A percentile compares a stretch with the other conserved stretches of the same genome.
These are phyloP conservation scores for Hirtodrosophila alboralis DNA, from an alignment of 2,888 invertebrate species.

Conservation along the genomic window DNA sequence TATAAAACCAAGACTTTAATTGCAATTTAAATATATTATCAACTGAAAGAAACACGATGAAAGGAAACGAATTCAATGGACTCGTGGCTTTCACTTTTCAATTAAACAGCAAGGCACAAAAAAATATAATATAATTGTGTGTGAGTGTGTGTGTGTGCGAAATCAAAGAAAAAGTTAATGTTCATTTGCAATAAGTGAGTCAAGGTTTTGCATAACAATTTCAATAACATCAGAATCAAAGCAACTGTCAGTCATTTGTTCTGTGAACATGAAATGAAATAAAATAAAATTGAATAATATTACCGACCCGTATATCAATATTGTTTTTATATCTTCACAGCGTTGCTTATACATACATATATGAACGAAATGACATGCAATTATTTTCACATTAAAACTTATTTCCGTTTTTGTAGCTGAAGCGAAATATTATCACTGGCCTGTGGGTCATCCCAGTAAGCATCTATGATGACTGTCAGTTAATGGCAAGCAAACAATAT, in stretches of 20 bases:
- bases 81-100: conserved; percentile 56
- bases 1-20: conserved; percentile 8
- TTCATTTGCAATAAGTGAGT: conserved; percentile 17
- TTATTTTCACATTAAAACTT: conserved; percentile 74
- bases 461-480: conserved; percentile 58
- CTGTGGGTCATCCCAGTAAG: conserved; percentile 41
- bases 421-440: conserved; percentile 54
- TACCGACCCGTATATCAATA: conserved; percentile 42
- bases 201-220: conserved; percentile 49
- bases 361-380: conserved; percentile 65
- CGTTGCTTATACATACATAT: too few relatives aligned
- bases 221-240: conserved; percentile 22
- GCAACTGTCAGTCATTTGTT: conserved; percentile 35
- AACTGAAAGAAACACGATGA: conserved; percentile 24
- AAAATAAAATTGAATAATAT: conserved; percentile 60
- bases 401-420: conserved; percentile 66
- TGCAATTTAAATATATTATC: conserved; percentile 25
- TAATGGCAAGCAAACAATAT: conserved; percentile 54
- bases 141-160: background rate
- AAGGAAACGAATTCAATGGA: conserved; percentile 48
- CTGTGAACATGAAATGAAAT: conserved; percentile 20
- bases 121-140: conserved; percentile 1
- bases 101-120: conserved; percentile 39
- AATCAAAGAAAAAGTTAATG: conserved; percentile 33
- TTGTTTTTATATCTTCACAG: conserved; percentile 19